phyloP scores from a whole-genome alignment of 2,113 vertebrate species.

The Archilochus colubris region DNA sequence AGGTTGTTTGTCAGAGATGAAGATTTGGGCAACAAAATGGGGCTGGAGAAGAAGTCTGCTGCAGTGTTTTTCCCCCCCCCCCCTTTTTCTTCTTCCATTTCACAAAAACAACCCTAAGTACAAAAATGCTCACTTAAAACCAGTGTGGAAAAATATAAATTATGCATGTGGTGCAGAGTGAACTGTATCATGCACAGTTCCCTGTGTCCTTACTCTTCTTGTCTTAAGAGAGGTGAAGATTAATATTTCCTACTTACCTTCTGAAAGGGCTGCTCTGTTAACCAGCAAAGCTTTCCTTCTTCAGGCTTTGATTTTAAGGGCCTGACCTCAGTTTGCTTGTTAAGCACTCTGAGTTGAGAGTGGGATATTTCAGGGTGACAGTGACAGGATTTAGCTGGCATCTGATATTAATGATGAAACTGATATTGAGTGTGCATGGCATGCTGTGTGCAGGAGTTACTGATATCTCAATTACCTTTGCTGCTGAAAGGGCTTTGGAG shows the following conservation, averaged over 20 bases:
- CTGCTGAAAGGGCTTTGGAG: neutral
- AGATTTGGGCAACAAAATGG: neutral
- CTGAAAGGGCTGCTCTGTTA: neutral
- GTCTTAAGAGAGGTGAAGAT: neutral
- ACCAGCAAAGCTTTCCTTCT: slow-evolving; percentile 41
- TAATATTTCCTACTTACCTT: slow-evolving; percentile 19
- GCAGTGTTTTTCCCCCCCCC: neutral
- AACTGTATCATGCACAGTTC: neutral
- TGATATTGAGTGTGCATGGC: neutral
- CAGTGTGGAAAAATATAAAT: slow-evolving; percentile 31
- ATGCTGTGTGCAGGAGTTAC: slow-evolving; percentile 2
- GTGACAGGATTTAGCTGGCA: slow-evolving; percentile 57
- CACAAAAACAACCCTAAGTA: neutral
- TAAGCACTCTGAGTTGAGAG: slow-evolving; percentile 17
- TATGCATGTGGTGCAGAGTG: slow-evolving; percentile 12
- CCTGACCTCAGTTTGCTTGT: slow-evolving; percentile 28
- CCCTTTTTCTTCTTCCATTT: neutral
- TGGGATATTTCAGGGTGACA: slow-evolving; percentile 70
- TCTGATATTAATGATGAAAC: slow-evolving; percentile 38
- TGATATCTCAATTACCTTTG: slow-evolving; percentile 49
- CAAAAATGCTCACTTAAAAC: neutral
- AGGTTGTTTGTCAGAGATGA: neutral
- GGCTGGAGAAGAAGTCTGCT: neutral
- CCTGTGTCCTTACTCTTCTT: neutral
- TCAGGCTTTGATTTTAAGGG: slow-evolving; percentile 49